Base-by-base conservation (phyloP, 1,140 invertebrate genomes). In the Drosophila novamexicana region DNA sequence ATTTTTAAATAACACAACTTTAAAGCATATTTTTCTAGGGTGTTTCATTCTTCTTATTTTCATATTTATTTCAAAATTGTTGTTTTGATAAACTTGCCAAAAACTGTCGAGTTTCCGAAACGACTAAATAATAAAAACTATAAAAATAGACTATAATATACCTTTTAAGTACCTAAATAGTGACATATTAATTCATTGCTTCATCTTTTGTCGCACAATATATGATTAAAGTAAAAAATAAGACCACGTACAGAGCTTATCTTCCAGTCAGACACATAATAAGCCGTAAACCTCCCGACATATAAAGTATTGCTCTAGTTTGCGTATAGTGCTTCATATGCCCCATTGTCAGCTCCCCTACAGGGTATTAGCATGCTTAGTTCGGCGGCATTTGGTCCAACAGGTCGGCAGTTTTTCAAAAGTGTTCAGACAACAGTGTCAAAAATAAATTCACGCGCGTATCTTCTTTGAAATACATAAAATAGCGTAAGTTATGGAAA, bases 341-440 rank as follows among this genome's bases (percentile, higher is more conserved):
- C 18, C 50, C 49, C 61, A 1, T 18, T n/a, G 34, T 0, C 5
- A n/a, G 7, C 1, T 0, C 22, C 16, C 8, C 1, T 39, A 44
- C 18, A 58, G 58, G 66, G 71, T 45, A 58, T 64, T 0, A 12
- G 14, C 39, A 70, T 57, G 53, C 58, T 75, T 70, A 53, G 14
- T 10, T 44, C n/a, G 39, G 32, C 64, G 66, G 59, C 71, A 62
- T 12, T 77, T 62, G 58, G 84, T 59, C 61, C 34, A 68, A 71
- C 62, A 72, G 68, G 75, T 88, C 83, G 79, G 69, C 83, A 89
- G 83, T 86, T 88, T 86, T 85, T 83, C 79, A 89, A 83, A 86
- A 80, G 65, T 88, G 54, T 81, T 79, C 77, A 86, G 73, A 83
- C 79, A 66, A 49, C 54, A 79, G 69, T 79, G 82, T 82, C 79